Conservation (phyloP, 2,113 vertebrate species). For the Odocoileus virginianus region DNA sequence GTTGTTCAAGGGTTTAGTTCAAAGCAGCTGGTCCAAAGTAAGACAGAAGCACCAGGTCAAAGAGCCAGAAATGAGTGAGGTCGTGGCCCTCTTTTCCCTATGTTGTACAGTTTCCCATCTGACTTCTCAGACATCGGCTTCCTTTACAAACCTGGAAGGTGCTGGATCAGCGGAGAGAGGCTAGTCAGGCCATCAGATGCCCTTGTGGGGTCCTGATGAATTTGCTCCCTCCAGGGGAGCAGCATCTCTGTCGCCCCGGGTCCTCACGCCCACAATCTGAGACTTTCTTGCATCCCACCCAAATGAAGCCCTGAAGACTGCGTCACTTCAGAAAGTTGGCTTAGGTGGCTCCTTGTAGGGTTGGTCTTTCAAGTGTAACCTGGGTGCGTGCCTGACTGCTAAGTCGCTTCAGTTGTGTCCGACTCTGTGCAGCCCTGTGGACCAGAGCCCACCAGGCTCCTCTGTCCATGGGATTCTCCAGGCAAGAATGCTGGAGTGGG, state of each 20-base stretch:
- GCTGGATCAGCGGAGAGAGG: neutral
- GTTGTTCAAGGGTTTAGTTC: neutral
- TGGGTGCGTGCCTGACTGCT: neutral
- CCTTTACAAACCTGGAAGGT: neutral
- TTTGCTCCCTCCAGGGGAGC: neutral
- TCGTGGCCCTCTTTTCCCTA: neutral
- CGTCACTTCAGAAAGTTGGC: neutral
- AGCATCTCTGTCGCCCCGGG: neutral
- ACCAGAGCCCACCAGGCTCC: accelerated
- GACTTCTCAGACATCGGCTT: accelerated
- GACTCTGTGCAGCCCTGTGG: neutral
- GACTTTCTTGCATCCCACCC: neutral
- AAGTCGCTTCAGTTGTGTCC: neutral
- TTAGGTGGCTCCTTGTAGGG: neutral
- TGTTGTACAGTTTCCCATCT: neutral
- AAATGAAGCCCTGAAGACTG: neutral
- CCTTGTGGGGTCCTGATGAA: neutral
- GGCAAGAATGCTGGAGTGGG: neutral
- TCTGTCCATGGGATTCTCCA: neutral
- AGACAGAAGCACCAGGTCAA: neutral
- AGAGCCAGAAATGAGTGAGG: neutral
- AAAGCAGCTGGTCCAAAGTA: neutral
- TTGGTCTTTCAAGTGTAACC: neutral
- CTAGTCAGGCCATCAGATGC: too few relatives aligned
- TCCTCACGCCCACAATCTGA: neutral